Conservation (phyloP, 92 coral and sea anemone species). For the Chrysogorgia sp. region DNA sequence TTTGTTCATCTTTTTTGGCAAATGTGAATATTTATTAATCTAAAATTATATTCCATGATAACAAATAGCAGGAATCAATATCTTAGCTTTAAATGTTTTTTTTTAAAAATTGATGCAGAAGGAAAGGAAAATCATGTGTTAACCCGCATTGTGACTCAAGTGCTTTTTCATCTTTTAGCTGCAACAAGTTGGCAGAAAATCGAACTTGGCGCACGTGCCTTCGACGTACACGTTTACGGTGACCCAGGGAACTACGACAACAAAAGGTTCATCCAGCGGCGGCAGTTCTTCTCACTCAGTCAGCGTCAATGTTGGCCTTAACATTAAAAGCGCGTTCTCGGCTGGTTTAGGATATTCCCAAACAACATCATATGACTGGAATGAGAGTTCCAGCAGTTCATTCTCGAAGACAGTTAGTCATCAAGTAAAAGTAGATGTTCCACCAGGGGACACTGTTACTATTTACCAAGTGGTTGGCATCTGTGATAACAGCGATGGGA, state of each 20-base stretch:
- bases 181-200: constrained; percentile 20
- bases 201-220: neutral
- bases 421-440: constrained; percentile 45
- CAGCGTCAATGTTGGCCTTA: constrained; percentile 41
- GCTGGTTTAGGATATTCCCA: constrained; percentile 52
- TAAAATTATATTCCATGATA: too few species aligned
- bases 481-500: constrained; percentile 47
- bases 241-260: constrained; percentile 45
- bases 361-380: constrained; percentile 55
- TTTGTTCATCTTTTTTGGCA: too few species aligned
- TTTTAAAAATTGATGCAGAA: neutral
- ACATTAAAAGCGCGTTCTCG: constrained; percentile 44
- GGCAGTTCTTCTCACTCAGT: constrained; percentile 36
- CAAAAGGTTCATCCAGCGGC: constrained; percentile 26
- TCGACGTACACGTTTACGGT: constrained; percentile 33
- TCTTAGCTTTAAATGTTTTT: neutral
- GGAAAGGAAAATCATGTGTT: neutral
- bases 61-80: too few species aligned
- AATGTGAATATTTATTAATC: too few species aligned
- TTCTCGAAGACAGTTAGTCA: constrained; percentile 46
- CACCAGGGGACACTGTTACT: constrained; percentile 48
- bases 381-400: constrained; percentile 41
- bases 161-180: neutral
- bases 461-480: constrained; percentile 42
- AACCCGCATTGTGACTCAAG: neutral